Conservation (phyloP, 2,888 invertebrate genomes). For the Minunthozetes semirufus region DNA sequence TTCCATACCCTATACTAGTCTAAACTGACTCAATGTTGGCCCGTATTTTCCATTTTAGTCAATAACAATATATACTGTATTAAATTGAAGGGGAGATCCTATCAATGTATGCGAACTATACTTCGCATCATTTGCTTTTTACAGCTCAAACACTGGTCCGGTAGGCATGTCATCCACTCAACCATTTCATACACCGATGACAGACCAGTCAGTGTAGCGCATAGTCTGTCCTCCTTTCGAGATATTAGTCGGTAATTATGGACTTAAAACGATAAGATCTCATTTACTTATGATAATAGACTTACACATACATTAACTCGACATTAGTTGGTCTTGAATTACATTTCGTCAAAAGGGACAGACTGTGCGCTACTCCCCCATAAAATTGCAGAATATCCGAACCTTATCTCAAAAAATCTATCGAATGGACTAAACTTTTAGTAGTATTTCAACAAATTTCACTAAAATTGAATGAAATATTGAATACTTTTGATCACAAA, state of each 20-base stretch:
- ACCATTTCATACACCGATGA: background rate
- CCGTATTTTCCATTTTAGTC: constrained; percentile 16
- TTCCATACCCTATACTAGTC: background rate
- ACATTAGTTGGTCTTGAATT: constrained; percentile 13
- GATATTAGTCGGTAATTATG: constrained; percentile 19
- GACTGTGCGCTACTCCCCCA: background rate
- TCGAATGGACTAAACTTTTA: background rate
- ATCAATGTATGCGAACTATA: constrained; percentile 16
- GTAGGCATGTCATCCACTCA: constrained; percentile 11
- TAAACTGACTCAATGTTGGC: background rate
- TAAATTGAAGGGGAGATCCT: constrained; percentile 1
- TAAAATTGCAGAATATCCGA: background rate
- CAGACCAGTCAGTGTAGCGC: background rate
- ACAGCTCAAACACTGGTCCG: background rate
- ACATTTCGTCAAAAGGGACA: constrained; percentile 10
- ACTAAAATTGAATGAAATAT: background rate
- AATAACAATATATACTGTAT: constrained; percentile 25
- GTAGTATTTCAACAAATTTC: background rate
- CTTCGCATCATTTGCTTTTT: constrained; percentile 14
- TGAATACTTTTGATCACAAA: background rate
- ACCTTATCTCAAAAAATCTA: background rate
- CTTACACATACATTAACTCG: constrained; percentile 29
- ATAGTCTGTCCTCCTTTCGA: background rate
- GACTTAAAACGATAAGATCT: constrained; percentile 32
- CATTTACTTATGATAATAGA: constrained; percentile 23